Percentiles rank a stretch among this genome's conserved stretches.
Conservation (phyloP, 2,797 vertebrate species). For the Prionace glauca region DNA sequence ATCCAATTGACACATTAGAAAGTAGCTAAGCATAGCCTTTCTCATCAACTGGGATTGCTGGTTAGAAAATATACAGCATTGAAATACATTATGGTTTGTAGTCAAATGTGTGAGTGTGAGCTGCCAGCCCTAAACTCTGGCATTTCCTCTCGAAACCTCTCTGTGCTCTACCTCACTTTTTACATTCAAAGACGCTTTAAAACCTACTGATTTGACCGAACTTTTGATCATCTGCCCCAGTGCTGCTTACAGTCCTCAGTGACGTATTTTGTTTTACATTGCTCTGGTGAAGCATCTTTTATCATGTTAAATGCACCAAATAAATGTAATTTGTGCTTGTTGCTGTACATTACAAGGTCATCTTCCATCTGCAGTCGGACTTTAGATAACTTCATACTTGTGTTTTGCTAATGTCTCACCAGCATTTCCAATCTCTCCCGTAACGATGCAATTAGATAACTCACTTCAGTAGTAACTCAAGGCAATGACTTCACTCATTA, state of each 20-base stretch:
- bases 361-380: too few relatives aligned
- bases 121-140: not conserved
- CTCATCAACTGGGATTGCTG: not conserved
- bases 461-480: not conserved
- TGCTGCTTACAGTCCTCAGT: not conserved
- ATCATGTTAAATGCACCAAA: not conserved
- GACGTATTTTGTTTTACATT: not conserved
- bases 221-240: not conserved
- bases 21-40: not conserved
- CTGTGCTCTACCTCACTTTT: not conserved
- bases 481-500: slow-evolving; percentile 21
- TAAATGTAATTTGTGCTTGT: not conserved
- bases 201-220: too few relatives aligned
- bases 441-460: not conserved
- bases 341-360: not conserved
- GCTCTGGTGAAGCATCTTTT: not conserved
- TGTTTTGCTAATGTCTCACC: not conserved
- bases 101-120: too few relatives aligned
- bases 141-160: not conserved
- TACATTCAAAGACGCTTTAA: not conserved
- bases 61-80: not conserved
- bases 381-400: too few relatives aligned
- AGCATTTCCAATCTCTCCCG: not conserved
- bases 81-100: not conserved
- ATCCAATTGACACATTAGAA: not conserved